Evolutionary conservation across 2,888 invertebrate genomes (phyloP), one percentile per base, ranked within the genome.

Genomic region (Belgica antarctica): DNA sequence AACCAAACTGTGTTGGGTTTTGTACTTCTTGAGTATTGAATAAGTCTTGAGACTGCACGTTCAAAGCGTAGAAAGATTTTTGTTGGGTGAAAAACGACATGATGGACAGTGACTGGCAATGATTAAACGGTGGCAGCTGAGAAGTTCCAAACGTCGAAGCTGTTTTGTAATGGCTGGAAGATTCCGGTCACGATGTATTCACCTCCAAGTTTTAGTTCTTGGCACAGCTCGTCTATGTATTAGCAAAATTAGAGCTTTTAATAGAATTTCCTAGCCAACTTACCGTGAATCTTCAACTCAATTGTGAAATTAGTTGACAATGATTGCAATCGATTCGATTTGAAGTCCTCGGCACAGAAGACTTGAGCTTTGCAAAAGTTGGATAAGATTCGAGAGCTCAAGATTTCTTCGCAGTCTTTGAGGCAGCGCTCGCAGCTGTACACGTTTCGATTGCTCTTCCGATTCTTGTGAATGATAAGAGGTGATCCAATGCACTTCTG

Each of bases 151-250:
- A 70, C 71, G 15, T 70, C 62, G 25, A 70, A 71, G 10, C 47
- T 17, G 19, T 59, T 57, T 10, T 46, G 71, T 22, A 19, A 25
- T 2, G 75, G 75, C 41, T 76, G 74, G 47, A 75, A 78, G 66
- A 77, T 74, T 0, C 79, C 78, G 2, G 75, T 76, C 7, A 77
- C 70, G 1, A 74, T 62, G 68, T 79, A 80, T 12, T 74, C 75
- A 2, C 73, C 73, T 5, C 80, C 80, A 52, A 80, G 71, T 27
- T 74, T 74, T 2, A 79, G 57, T 1, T 77, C 73, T 1, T 72
- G 68, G 27, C 68, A 71, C 12, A 72, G 59, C 47, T 73, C 76
- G 41, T 78, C 76, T 75, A 34, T 34, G 34, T 34, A 34, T 8
- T 34, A 12, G 12, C 34, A 34, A 31, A 31, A 10, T 31, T 31